phyloP scores from a whole-genome alignment of 1,140 invertebrate species.

The Drosophila auraria region DNA sequence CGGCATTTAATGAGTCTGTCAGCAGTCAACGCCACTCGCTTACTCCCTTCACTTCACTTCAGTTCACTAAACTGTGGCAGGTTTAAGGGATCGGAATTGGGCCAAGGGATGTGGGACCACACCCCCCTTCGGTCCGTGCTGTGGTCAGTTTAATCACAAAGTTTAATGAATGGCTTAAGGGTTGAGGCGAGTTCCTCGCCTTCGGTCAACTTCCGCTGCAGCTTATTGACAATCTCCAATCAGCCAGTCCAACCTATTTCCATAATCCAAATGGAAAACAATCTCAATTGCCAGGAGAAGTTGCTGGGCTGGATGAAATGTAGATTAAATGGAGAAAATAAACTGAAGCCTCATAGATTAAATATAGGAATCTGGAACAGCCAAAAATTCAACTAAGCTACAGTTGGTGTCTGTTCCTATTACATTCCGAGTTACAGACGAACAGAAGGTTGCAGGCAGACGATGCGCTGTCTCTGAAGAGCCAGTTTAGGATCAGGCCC shows the following conservation, averaged over 20 bases:
- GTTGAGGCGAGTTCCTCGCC: constrained; percentile 22
- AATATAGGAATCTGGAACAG: no score
- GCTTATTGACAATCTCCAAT: constrained; percentile 40
- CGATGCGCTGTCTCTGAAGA: no score
- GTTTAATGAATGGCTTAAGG: constrained; percentile 79
- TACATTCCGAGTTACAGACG: no score
- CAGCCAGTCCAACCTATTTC: constrained; percentile 24
- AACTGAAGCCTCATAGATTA: no score
- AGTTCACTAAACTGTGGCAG: constrained; percentile 39
- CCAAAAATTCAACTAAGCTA: no score
- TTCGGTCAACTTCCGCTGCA: constrained; percentile 11
- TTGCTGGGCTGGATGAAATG: not conserved
- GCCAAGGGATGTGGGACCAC: constrained; percentile 9
- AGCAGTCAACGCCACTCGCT: constrained; percentile 54
- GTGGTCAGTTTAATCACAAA: constrained; percentile 78
- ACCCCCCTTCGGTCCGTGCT: constrained; percentile 22
- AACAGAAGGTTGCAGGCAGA: no score
- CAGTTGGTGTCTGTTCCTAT: no score
- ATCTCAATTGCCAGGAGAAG: not conserved
- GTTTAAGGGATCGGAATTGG: constrained; percentile 1
- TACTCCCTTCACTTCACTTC: constrained; percentile 54
- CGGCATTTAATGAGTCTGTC: constrained; percentile 76
- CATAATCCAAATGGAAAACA: constrained; percentile 49
- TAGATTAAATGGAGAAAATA: not conserved
- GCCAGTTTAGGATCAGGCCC: no score